Percentiles rank a stretch among this genome's conserved stretches.
phyloP scores from a whole-genome alignment of 2,797 vertebrate genomes.

The Lateolabrax maculatus region DNA sequence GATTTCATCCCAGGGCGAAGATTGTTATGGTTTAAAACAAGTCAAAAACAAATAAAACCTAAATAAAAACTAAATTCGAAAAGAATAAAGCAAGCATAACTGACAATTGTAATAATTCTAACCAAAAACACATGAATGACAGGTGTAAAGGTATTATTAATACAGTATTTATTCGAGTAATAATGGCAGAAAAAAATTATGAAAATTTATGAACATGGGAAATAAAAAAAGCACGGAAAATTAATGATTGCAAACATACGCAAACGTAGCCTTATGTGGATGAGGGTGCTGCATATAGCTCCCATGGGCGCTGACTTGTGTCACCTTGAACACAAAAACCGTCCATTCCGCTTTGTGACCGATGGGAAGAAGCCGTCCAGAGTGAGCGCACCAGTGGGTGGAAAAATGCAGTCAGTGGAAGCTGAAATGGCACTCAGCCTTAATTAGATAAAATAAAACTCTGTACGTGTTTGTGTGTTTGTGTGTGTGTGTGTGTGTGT shows the following conservation, averaged over 20 bases:
- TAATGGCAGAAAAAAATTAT: too few species aligned
- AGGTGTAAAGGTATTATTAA: not conserved
- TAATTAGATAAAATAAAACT: slow-evolving; percentile 71
- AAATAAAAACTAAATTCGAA: not conserved
- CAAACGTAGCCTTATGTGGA: not conserved
- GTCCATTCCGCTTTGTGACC: slow-evolving; percentile 31
- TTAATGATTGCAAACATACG: slow-evolving; percentile 1
- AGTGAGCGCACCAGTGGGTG: slow-evolving; percentile 35
- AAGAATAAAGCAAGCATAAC: not conserved
- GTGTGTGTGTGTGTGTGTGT: slow-evolving; percentile 15
- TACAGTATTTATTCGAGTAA: too few species aligned
- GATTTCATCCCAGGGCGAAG: not conserved
- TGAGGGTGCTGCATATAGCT: slow-evolving; percentile 3
- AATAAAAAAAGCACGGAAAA: not conserved
- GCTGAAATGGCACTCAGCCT: slow-evolving; percentile 63
- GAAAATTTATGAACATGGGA: too few species aligned
- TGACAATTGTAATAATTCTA: not conserved
- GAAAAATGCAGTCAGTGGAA: slow-evolving; percentile 64
- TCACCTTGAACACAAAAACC: slow-evolving; percentile 52
- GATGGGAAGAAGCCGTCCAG: not conserved
- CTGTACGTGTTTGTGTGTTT: slow-evolving; percentile 30
- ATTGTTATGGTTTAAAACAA: not conserved
- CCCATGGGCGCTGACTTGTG: slow-evolving; percentile 21
- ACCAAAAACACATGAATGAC: not conserved
- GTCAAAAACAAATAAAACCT: not conserved